These are phyloP conservation scores for Ceratina australensis DNA, from an alignment of 1,140 invertebrate genomes.

Conservation along the genomic window DNA sequence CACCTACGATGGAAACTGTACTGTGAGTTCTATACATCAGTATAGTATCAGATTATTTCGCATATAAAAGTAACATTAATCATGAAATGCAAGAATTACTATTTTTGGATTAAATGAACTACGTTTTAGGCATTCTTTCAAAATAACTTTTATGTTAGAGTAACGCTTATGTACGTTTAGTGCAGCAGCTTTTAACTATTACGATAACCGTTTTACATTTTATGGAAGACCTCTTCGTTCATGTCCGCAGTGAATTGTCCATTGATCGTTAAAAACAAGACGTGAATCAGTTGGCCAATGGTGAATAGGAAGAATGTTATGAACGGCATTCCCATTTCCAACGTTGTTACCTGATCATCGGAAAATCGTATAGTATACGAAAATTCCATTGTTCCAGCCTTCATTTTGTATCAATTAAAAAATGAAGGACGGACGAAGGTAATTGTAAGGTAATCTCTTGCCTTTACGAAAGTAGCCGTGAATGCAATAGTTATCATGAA, in stretches of 20 bases:
- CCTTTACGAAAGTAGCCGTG: neutral
- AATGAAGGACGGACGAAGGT: too few species aligned
- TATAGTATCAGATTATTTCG: too few species aligned
- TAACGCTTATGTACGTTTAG: too few species aligned
- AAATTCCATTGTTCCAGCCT: too few species aligned
- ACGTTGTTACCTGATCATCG: neutral
- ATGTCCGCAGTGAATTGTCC: neutral
- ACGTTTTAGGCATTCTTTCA: too few species aligned
- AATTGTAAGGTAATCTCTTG: neutral
- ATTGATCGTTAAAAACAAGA: neutral
- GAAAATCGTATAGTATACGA: neutral
- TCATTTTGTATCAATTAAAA: too few species aligned
- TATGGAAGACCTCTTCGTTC: neutral
- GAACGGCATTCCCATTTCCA: neutral
- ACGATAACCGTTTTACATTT: constrained; percentile 1
- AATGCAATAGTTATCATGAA: neutral
- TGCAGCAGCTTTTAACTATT: too few species aligned
- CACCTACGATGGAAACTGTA: neutral
- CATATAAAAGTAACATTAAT: too few species aligned
- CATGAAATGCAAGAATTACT: too few species aligned
- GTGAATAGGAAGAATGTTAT: neutral
- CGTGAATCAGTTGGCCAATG: neutral
- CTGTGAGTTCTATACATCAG: too few species aligned
- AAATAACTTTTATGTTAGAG: too few species aligned
- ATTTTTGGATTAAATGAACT: too few species aligned